These are phyloP conservation scores for Sphenopsis melanotis DNA, from an alignment of 2,797 vertebrate species.

Conservation along the genomic window DNA sequence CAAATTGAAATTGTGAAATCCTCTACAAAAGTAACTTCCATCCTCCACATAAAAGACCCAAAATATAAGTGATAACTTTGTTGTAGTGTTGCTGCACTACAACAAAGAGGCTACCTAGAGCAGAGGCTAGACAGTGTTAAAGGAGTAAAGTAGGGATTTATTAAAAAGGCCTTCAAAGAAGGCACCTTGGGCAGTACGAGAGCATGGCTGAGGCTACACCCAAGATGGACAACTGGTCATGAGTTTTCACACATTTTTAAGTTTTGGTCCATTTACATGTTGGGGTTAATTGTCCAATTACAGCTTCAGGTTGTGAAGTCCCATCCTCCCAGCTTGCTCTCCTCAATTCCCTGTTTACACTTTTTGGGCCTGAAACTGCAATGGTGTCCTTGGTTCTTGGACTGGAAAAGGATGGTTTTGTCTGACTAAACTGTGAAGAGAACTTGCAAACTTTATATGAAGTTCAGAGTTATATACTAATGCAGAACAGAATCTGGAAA, in stretches of 20 bases:
- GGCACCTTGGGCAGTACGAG: too few species aligned
- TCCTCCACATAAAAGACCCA: background rate
- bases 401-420: background rate
- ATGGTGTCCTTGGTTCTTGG: rapidly evolving
- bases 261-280: background rate
- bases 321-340: background rate
- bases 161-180: background rate
- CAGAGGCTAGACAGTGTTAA: background rate
- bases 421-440: background rate
- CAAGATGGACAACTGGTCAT: rapidly evolving
- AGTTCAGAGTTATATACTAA: background rate
- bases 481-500: background rate
- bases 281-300: background rate
- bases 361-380: background rate
- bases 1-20: background rate
- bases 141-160: background rate
- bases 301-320: background rate
- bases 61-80: conserved; percentile 17
- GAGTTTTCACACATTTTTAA: background rate
- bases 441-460: background rate
- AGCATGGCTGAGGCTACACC: background rate
- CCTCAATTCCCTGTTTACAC: rapidly evolving
- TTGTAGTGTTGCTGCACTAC: background rate
- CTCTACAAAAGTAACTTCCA: background rate
- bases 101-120: background rate